Conservation (phyloP, 2,888 invertebrate species). For the Agriopis leucophaearia region DNA sequence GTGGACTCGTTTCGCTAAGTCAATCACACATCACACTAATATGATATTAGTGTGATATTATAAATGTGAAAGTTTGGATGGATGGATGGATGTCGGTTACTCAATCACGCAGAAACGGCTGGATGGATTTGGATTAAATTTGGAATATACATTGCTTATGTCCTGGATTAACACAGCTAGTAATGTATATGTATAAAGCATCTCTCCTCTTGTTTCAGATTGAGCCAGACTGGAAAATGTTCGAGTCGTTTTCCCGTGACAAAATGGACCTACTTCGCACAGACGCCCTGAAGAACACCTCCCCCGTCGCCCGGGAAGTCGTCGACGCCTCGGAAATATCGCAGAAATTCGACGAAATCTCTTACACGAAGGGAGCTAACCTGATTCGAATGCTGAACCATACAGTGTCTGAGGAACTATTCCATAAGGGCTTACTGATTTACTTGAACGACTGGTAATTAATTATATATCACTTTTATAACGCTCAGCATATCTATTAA, state of each 20-base stretch:
- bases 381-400: constrained; percentile 87
- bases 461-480: not conserved
- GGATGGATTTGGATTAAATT: too few relatives aligned
- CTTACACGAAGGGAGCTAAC: constrained; percentile 86
- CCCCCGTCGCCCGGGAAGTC: constrained; percentile 83
- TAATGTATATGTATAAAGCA: not conserved
- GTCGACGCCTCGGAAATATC: constrained; percentile 85
- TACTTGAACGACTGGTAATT: constrained; percentile 85
- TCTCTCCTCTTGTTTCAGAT: constrained; percentile 68
- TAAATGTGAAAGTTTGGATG: too few relatives aligned
- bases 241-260: constrained; percentile 83
- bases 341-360: constrained; percentile 87
- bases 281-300: constrained; percentile 85
- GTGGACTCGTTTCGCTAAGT: too few relatives aligned
- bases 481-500: too few relatives aligned
- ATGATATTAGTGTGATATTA: too few relatives aligned
- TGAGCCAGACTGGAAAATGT: constrained; percentile 85
- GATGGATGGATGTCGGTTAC: too few relatives aligned
- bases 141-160: too few relatives aligned
- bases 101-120: too few relatives aligned
- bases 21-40: too few relatives aligned
- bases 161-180: too few relatives aligned
- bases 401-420: constrained; percentile 81
- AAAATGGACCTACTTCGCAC: constrained; percentile 84
- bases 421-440: constrained; percentile 81